These are phyloP conservation scores for Synanthedon tipuliformis DNA, from an alignment of 2,888 invertebrate genomes.

Conservation along the genomic window DNA sequence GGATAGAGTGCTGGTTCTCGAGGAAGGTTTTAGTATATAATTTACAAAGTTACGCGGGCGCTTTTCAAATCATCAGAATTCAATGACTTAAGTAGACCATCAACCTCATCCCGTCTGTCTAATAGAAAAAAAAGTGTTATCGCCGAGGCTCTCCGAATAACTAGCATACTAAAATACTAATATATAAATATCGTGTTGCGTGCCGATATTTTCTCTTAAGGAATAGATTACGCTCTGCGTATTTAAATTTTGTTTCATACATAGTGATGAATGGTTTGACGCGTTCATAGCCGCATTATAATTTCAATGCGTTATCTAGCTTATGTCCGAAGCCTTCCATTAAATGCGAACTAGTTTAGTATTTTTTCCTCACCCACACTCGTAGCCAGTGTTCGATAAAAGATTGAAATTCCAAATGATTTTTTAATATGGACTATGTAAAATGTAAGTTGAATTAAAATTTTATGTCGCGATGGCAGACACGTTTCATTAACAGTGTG, in stretches of 20 bases:
- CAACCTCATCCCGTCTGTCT: too few relatives aligned
- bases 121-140: background rate
- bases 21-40: too few relatives aligned
- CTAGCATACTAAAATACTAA: too few relatives aligned
- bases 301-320: constrained; percentile 44
- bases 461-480: too few relatives aligned
- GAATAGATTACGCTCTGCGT: background rate
- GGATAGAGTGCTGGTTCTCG: too few relatives aligned
- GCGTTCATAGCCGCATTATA: constrained; percentile 40
- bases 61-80: too few relatives aligned
- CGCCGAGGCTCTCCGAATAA: background rate
- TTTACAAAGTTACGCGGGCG: too few relatives aligned
- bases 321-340: constrained; percentile 1
- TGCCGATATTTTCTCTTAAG: too few relatives aligned
- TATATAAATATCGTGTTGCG: background rate
- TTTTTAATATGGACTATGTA: background rate
- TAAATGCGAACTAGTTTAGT: constrained; percentile 1
- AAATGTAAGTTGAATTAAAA: background rate
- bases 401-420: background rate
- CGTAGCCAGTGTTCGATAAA: background rate
- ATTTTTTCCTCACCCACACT: background rate
- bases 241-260: constrained; percentile 37
- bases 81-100: too few relatives aligned
- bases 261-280: constrained; percentile 32
- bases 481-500: too few relatives aligned